phyloP scores from a whole-genome alignment of 2,113 vertebrate species.

The Zapus hudsonius region DNA sequence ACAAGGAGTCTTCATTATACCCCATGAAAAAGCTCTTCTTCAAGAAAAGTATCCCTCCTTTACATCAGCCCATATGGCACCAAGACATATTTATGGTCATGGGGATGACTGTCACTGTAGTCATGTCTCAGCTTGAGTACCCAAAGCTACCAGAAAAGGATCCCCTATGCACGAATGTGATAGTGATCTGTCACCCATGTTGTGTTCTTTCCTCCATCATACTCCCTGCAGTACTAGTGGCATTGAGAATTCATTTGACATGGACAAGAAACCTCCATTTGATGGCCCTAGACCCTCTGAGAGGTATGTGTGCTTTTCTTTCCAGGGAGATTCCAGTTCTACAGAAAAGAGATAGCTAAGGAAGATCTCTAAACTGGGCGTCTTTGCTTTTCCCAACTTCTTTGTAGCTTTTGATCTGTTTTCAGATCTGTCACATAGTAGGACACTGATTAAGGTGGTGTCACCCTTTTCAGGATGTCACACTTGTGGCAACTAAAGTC shows the following conservation, averaged over 20 bases:
- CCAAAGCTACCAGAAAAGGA: not conserved
- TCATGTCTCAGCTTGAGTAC: not conserved
- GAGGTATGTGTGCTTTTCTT: constrained; percentile 35
- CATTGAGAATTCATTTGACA: not conserved
- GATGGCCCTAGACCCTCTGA: not conserved
- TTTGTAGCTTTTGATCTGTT: not conserved
- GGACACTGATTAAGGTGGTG: not conserved
- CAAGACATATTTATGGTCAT: not conserved
- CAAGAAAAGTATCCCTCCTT: not conserved
- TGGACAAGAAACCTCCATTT: not conserved
- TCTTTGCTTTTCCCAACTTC: not conserved
- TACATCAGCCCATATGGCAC: not conserved
- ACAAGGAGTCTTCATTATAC: not conserved
- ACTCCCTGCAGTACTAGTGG: not conserved
- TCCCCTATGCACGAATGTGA: not conserved
- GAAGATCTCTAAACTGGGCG: not conserved
- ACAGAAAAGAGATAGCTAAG: not conserved
- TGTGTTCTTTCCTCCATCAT: not conserved
- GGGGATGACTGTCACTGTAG: not conserved
- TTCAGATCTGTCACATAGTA: not conserved
- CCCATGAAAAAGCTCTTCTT: not conserved
- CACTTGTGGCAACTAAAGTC: not conserved
- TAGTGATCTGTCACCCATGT: not conserved
- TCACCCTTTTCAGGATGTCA: not conserved
- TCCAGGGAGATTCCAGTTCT: not conserved